Evolutionary conservation across 2,797 vertebrate genomes (phyloP).

Genomic region (Dicrostonyx torquatus): DNA sequence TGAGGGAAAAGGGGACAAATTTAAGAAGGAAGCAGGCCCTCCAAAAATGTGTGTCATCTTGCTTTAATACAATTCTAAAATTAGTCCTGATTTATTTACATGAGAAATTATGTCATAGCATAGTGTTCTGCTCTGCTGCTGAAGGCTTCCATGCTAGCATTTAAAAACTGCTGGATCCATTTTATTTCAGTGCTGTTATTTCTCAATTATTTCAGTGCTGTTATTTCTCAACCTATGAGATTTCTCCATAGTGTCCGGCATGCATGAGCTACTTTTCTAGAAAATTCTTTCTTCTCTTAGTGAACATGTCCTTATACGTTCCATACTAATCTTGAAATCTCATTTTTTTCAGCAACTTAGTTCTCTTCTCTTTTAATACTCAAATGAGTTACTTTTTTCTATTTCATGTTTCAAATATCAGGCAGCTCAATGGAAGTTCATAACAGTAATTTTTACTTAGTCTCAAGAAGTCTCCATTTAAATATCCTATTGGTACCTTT

Average conservation of each 20-base stretch:
- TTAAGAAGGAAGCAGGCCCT: constrained; percentile 56
- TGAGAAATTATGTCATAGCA: constrained; percentile 22
- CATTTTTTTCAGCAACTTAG: constrained; percentile 1
- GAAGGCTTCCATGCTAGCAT: neutral
- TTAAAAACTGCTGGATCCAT: neutral
- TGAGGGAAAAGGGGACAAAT: neutral
- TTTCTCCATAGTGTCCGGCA: neutral
- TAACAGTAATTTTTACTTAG: constrained; percentile 1
- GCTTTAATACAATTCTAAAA: constrained; percentile 42
- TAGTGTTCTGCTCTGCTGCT: neutral
- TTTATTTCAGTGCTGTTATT: constrained; percentile 54
- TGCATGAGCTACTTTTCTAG: neutral
- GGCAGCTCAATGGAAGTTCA: neutral
- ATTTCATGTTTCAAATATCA: constrained; percentile 19
- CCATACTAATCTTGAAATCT: neutral
- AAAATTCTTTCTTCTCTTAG: constrained; percentile 30
- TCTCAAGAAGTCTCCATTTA: neutral
- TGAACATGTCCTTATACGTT: neutral
- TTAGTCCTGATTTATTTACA: constrained; percentile 13
- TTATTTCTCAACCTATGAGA: constrained; percentile 5
- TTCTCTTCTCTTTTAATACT: constrained; percentile 31
- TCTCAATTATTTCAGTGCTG: constrained; percentile 42
- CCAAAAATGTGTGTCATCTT: constrained; percentile 39
- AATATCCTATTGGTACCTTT: neutral
- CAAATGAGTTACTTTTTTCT: constrained; percentile 40